Evolutionary conservation across 2,113 vertebrate species (phyloP).

Genomic region (Vulpes vulpes): DNA sequence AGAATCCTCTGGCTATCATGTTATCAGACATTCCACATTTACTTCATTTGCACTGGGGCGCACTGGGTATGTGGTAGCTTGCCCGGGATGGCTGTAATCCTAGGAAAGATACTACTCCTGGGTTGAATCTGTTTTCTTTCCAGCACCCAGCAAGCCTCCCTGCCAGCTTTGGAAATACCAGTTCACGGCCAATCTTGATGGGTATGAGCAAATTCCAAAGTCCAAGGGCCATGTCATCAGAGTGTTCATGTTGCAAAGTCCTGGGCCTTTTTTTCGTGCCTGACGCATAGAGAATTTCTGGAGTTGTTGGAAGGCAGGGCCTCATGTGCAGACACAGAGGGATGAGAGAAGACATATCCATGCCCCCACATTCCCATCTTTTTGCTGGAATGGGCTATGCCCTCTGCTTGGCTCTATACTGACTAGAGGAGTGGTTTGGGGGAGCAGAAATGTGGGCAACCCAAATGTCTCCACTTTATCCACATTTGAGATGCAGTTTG

Average conservation of each 20-base stretch:
- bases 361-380: neutral
- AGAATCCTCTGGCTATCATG: neutral
- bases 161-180: neutral
- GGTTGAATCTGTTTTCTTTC: neutral
- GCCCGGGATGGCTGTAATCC: neutral
- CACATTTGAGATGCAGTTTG: neutral
- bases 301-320: neutral
- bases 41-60: neutral
- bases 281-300: neutral
- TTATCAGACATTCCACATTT: neutral
- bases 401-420: neutral
- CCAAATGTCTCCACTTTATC: neutral
- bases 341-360: neutral
- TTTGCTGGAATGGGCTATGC: neutral
- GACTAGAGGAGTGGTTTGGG: neutral
- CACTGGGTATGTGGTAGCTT: neutral
- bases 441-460: neutral
- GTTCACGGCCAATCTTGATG: neutral
- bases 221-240: fast-evolving
- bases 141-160: neutral
- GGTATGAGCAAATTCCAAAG: neutral
- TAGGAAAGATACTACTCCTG: neutral
- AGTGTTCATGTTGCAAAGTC: neutral
- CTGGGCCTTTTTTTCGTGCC: neutral
- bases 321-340: neutral